A percentile compares a stretch with the other conserved stretches of the same genome.
phyloP scores from a whole-genome alignment of 2,113 vertebrate species.

The Pterophyllum scalare region DNA sequence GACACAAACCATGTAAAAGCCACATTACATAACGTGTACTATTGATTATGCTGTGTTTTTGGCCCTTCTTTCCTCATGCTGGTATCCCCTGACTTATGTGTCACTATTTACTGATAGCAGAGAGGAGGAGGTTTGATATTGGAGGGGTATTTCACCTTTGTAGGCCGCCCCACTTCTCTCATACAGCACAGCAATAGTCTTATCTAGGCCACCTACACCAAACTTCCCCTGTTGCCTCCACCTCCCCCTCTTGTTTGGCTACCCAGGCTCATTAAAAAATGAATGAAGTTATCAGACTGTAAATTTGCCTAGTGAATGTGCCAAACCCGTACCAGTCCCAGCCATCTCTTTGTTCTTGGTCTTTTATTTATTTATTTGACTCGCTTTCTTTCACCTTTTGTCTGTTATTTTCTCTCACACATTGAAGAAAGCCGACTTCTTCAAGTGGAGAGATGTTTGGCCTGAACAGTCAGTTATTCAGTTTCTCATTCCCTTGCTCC shows the following conservation, averaged over 20 bases:
- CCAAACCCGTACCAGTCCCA: constrained; percentile 25
- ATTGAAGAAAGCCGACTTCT: neutral
- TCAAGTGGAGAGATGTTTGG: constrained; percentile 25
- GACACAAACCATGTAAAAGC: neutral
- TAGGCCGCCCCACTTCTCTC: neutral
- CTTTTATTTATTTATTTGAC: neutral
- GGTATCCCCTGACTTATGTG: constrained; percentile 26
- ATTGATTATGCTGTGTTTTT: constrained; percentile 9
- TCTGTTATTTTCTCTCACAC: constrained; percentile 30
- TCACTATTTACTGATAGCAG: constrained; percentile 27
- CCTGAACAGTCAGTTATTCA: constrained; percentile 48
- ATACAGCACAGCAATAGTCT: constrained; percentile 2
- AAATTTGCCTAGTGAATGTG: constrained; percentile 13
- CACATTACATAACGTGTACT: neutral
- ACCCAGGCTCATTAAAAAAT: constrained; percentile 61
- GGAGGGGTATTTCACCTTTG: constrained; percentile 8
- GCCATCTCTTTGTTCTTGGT: constrained; percentile 32
- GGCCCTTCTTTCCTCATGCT: neutral
- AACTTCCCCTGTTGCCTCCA: constrained; percentile 20
- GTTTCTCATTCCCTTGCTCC: neutral
- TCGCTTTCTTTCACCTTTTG: constrained; percentile 25
- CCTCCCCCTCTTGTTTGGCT: constrained; percentile 13
- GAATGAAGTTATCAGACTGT: constrained; percentile 27
- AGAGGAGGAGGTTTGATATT: constrained; percentile 15
- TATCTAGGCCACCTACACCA: constrained; percentile 64